Percentiles rank a stretch among this genome's conserved stretches.
These are phyloP conservation scores for Lophotriccus pileatus DNA, from an alignment of 2,797 vertebrate genomes.

Conservation along the genomic window DNA sequence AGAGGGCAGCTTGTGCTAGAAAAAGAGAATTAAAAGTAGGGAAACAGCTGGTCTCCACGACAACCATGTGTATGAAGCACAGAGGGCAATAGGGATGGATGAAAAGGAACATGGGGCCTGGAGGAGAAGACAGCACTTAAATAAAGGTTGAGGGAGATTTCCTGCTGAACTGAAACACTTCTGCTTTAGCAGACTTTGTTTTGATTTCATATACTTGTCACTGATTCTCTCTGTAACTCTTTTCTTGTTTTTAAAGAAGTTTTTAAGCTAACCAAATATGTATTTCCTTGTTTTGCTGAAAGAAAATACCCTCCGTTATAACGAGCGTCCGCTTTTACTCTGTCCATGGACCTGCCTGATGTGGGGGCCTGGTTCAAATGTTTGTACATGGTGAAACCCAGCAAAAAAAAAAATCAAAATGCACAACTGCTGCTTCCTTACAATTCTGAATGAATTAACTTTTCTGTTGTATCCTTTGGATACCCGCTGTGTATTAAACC, in stretches of 20 bases:
- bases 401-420: constrained; percentile 44
- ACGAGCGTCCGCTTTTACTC: constrained; percentile 2
- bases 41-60: constrained; percentile 2
- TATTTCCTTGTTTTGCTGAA: constrained; percentile 39
- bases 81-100: background rate
- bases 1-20: background rate
- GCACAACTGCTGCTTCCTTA: constrained; percentile 44
- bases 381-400: constrained; percentile 35
- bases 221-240: constrained; percentile 1
- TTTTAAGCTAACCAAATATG: constrained; percentile 9
- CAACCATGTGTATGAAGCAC: background rate
- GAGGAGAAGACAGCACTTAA: background rate
- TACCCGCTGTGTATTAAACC: constrained; percentile 53
- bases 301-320: background rate
- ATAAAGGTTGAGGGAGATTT: background rate
- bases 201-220: background rate
- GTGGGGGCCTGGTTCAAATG: background rate
- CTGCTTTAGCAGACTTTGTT: background rate
- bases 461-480: constrained; percentile 59
- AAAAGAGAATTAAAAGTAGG: background rate
- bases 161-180: constrained; percentile 10
- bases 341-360: constrained; percentile 1
- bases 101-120: background rate
- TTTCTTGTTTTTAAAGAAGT: background rate
- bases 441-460: constrained; percentile 62